phyloP scores from a whole-genome alignment of 2,888 invertebrate species.

The Sphinx pinastri region DNA sequence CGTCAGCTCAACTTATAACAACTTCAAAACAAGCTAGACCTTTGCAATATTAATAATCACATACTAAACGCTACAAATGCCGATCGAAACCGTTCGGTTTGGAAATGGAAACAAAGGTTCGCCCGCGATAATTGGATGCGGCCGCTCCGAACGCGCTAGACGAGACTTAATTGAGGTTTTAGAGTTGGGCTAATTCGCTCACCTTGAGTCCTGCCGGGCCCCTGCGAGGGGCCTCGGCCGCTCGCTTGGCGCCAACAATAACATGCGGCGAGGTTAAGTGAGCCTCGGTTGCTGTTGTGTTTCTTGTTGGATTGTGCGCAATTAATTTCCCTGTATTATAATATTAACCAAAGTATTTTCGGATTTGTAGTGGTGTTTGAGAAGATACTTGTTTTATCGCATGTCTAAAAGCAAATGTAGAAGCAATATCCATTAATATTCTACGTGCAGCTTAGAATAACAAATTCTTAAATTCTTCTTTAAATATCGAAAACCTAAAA shows the following conservation, averaged over 20 bases:
- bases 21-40: slow-evolving; percentile 48
- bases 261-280: slow-evolving; percentile 65
- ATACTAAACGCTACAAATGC: slow-evolving; percentile 47
- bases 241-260: slow-evolving; percentile 65
- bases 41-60: slow-evolving; percentile 45
- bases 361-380: background rate
- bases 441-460: background rate
- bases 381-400: background rate
- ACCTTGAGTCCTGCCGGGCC: slow-evolving; percentile 69
- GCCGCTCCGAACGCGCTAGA: slow-evolving; percentile 80
- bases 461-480: background rate
- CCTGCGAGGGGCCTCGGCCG: slow-evolving; percentile 66
- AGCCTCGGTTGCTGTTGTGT: slow-evolving; percentile 61
- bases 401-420: background rate
- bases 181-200: slow-evolving; percentile 82
- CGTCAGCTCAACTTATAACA: slow-evolving; percentile 35
- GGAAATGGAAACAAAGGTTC: slow-evolving; percentile 76
- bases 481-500: background rate
- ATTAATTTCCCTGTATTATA: slow-evolving; percentile 1
- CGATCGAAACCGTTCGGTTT: slow-evolving; percentile 55
- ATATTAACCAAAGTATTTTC: background rate
- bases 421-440: background rate
- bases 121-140: slow-evolving; percentile 81
- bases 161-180: slow-evolving; percentile 84
- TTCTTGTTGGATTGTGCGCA: slow-evolving; percentile 38